Conservation (phyloP, 1,140 invertebrate genomes). For the Phymorhynchus buccinoides region DNA sequence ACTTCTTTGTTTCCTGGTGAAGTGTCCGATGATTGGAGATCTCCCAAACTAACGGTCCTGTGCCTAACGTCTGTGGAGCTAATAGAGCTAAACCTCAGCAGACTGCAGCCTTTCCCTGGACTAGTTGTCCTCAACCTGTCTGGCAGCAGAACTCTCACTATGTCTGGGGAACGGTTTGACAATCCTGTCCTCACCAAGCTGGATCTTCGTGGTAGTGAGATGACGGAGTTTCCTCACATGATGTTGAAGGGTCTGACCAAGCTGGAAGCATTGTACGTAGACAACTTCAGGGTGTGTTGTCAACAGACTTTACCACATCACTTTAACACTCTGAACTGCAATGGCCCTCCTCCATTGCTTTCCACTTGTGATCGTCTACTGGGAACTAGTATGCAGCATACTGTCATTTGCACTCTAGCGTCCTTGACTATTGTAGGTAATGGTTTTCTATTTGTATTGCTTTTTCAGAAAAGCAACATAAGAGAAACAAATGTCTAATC, state of each 20-base stretch:
- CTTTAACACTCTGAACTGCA: slow-evolving; percentile 1
- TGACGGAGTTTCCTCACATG: neutral
- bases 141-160: neutral
- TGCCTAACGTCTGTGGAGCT: neutral
- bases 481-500: slow-evolving; percentile 43
- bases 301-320: slow-evolving; percentile 24
- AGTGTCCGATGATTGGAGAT: neutral
- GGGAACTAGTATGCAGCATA: slow-evolving; percentile 34
- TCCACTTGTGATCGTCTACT: slow-evolving; percentile 54
- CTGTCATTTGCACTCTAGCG: slow-evolving; percentile 46
- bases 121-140: slow-evolving; percentile 12
- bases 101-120: slow-evolving; percentile 12
- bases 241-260: neutral
- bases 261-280: slow-evolving; percentile 34
- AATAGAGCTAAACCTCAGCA: neutral
- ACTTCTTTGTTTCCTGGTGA: neutral
- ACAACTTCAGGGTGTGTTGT: slow-evolving; percentile 51
- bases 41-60: neutral
- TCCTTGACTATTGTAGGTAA: slow-evolving; percentile 49
- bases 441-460: slow-evolving; percentile 26
- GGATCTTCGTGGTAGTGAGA: neutral
- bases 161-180: neutral
- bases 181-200: neutral
- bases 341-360: slow-evolving; percentile 33
- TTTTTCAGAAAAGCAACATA: neutral